Base-by-base conservation (phyloP, 2,888 invertebrate species). In the Cheilosia vernalis region DNA sequence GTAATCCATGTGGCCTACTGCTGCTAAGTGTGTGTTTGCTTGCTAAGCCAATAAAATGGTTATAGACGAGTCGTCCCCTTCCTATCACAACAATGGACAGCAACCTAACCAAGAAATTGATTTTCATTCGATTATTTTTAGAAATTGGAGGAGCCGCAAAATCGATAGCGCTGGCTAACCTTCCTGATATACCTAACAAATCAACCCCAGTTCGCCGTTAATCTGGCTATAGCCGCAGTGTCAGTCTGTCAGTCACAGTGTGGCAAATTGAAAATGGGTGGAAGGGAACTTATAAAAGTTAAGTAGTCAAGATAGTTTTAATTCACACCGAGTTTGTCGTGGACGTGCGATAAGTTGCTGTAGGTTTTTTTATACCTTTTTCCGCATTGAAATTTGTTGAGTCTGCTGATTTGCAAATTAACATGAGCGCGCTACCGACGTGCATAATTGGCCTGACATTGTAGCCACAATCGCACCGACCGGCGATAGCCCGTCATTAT, bases 61-160 rank as follows among this genome's bases (percentile, higher is more conserved):
- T 40, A 19, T 44, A 60, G 40, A 37, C 40, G 6, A 6, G 6
- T 24, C 5, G 17, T 17, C 19, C 19, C 19, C 17, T 47, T 21
- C n/a, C 24, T 13, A 21, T 15, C 37, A 21, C 42, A 42, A n/a
- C 30, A 19, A 13, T 30, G 30, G 21, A 27, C 21, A 56, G 17
- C 30, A 40, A 44, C 64, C 19, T 21, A 13, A 5, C 7, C 44
- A 21, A 33, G 27, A 67, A 80, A 80, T 80, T 80, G 72, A 80
- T 80, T 80, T 80, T 66, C 72, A 51, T 66, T 79, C 30, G 72
- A 72, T 72, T 80, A 80, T 80, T 80, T 80, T 73, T 80, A 80
- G 80, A 74, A 47, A 55, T 19, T 24, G 17, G 13, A 42, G 49
- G 42, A 15, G 17, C 66, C 76, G 42, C 53, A 58, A 60, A 76